phyloP scores from a whole-genome alignment of 2,113 vertebrate genomes.

The Cathartes aura region DNA sequence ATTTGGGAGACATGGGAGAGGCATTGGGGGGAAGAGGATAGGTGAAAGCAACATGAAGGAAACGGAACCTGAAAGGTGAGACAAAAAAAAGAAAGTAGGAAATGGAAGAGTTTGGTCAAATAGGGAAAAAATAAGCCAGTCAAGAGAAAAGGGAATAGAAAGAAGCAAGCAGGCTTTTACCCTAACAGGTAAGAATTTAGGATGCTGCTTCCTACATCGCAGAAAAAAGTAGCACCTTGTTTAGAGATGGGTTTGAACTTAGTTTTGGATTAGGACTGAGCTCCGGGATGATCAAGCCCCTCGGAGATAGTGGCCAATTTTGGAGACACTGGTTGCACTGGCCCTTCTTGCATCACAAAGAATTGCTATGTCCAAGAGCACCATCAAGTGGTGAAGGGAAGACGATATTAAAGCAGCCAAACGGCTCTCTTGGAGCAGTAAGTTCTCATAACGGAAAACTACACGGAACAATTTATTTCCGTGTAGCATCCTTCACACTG shows the following conservation, averaged over 20 bases:
- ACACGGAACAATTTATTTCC: neutral
- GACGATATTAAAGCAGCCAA: neutral
- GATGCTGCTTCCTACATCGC: neutral
- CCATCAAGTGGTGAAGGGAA: slow-evolving; percentile 53
- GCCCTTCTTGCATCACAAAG: neutral
- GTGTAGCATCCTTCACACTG: neutral
- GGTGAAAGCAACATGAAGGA: neutral
- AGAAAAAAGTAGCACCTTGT: neutral
- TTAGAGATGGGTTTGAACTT: neutral
- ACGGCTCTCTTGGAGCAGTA: neutral
- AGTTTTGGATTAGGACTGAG: neutral
- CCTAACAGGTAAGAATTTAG: neutral
- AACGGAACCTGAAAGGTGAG: neutral
- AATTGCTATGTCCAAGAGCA: slow-evolving; percentile 59
- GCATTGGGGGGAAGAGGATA: neutral
- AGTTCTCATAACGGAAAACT: neutral
- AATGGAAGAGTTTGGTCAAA: neutral
- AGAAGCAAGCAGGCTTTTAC: neutral
- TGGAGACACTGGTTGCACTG: neutral
- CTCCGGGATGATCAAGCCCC: neutral
- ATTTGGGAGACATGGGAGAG: neutral
- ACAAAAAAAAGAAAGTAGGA: neutral
- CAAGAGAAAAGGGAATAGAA: neutral
- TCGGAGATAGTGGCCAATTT: neutral
- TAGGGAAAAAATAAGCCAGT: neutral